A percentile compares a stretch with the other conserved stretches of the same genome.
These are phyloP conservation scores for Athalia cordata DNA, from an alignment of 2,888 invertebrate species.

Conservation along the genomic window DNA sequence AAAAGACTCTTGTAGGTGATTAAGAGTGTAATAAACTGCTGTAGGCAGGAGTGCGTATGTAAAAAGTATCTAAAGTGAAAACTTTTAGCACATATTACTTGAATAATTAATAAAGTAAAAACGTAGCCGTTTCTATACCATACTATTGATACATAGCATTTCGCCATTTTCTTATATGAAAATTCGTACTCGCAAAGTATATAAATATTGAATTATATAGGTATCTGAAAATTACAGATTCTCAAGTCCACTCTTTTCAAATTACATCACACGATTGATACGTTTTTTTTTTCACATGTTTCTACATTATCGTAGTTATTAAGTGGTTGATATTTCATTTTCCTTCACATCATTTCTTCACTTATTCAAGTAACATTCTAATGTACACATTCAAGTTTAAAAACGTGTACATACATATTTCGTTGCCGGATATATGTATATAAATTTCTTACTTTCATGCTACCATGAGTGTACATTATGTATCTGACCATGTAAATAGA, in stretches of 20 bases:
- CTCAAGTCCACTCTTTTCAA: constrained; percentile 32
- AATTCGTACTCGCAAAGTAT: constrained; percentile 47
- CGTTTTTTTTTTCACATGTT: neutral
- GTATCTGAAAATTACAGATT: constrained; percentile 42
- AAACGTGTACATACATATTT: constrained; percentile 14
- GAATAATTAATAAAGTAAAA: constrained; percentile 46
- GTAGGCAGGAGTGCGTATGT: constrained; percentile 44
- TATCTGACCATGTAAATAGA: constrained; percentile 38
- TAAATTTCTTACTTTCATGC: neutral
- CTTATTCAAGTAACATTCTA: constrained; percentile 11
- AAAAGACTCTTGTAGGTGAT: constrained; percentile 46
- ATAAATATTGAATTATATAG: constrained; percentile 30
- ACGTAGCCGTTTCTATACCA: constrained; percentile 55
- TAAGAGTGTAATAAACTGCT: constrained; percentile 46
- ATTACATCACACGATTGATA: neutral
- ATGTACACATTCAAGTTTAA: constrained; percentile 7
- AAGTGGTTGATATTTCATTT: neutral
- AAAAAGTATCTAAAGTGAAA: constrained; percentile 48
- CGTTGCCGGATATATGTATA: neutral
- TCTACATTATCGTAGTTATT: neutral
- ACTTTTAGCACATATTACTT: constrained; percentile 51
- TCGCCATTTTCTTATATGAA: constrained; percentile 54
- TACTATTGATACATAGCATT: constrained; percentile 50
- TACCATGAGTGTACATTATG: neutral
- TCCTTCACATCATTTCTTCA: neutral